Percentiles rank a stretch among this genome's conserved stretches.
These are phyloP conservation scores for Scaptomyza graminum DNA, from an alignment of 1,140 invertebrate genomes.

Conservation along the genomic window DNA sequence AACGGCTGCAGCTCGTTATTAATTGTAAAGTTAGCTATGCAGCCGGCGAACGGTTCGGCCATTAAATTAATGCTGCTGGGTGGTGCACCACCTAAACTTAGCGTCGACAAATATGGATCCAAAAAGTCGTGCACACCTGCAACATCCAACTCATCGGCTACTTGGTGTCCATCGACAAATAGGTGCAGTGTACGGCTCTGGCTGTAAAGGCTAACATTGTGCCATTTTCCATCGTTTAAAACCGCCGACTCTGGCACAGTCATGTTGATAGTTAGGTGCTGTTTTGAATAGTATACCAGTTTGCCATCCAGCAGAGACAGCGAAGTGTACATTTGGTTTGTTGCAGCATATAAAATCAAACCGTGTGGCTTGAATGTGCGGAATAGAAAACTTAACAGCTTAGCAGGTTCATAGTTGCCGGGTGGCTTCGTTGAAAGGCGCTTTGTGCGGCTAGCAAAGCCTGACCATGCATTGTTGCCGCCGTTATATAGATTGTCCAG, in stretches of 20 bases:
- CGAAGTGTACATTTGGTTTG: conserved; percentile 94
- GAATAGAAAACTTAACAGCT: conserved; percentile 92
- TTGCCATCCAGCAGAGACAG: conserved; percentile 90
- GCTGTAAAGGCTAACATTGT: conserved; percentile 90
- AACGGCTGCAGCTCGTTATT: conserved; percentile 95
- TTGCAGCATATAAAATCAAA: conserved; percentile 92
- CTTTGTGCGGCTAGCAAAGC: conserved; percentile 30
- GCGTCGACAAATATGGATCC: conserved; percentile 92
- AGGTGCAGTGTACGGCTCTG: conserved; percentile 89
- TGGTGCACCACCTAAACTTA: conserved; percentile 91
- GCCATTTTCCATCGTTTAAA: conserved; percentile 93
- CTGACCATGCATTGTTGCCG: conserved; percentile 88
- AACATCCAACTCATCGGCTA: conserved; percentile 93
- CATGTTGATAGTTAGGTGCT: conserved; percentile 92
- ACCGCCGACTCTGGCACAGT: conserved; percentile 85
- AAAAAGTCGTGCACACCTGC: conserved; percentile 95
- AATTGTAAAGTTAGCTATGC: conserved; percentile 94
- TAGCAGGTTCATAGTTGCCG: conserved; percentile 85
- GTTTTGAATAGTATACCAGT: conserved; percentile 90
- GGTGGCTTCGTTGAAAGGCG: conserved; percentile 48
- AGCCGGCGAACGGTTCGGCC: conserved; percentile 90
- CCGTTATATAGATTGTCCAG: conserved; percentile 90
- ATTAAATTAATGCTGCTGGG: conserved; percentile 85
- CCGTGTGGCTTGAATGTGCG: conserved; percentile 91
- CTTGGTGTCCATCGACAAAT: conserved; percentile 88